These are phyloP conservation scores for Nebria ingens DNA, from an alignment of 1,140 invertebrate species.

Conservation along the genomic window DNA sequence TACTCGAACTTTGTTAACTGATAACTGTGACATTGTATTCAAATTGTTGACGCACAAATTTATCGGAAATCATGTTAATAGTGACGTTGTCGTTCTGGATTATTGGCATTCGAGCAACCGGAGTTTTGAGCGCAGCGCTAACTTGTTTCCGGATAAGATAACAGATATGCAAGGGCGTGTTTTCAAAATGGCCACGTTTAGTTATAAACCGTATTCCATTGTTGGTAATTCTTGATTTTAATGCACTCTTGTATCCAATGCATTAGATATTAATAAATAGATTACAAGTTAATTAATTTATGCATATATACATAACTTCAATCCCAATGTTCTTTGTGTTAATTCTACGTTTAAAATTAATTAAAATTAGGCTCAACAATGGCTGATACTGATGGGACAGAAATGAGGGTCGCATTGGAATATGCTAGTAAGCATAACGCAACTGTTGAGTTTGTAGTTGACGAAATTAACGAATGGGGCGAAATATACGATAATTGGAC, in stretches of 20 bases:
- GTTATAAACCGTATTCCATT: slow-evolving; percentile 25
- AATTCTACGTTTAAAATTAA: not conserved
- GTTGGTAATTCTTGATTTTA: slow-evolving; percentile 15
- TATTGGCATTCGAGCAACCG: slow-evolving; percentile 9
- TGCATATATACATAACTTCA: too few relatives aligned
- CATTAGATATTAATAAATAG: too few relatives aligned
- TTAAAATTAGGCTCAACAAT: slow-evolving; percentile 1
- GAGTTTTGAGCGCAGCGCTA: not conserved
- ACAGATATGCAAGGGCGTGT: slow-evolving; percentile 19
- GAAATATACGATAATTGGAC: slow-evolving; percentile 45
- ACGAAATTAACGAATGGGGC: slow-evolving; percentile 43
- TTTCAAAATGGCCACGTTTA: slow-evolving; percentile 22
- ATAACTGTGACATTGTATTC: slow-evolving; percentile 30
- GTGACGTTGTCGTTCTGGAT: not conserved
- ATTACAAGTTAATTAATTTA: too few relatives aligned
- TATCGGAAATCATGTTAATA: slow-evolving; percentile 6
- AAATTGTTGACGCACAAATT: slow-evolving; percentile 15
- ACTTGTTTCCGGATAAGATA: slow-evolving; percentile 25
- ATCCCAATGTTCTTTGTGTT: too few relatives aligned
- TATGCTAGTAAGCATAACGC: slow-evolving; percentile 38
- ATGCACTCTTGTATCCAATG: too few relatives aligned
- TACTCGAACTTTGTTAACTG: slow-evolving; percentile 26
- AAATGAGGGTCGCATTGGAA: slow-evolving; percentile 30
- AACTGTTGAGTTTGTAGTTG: slow-evolving; percentile 37
- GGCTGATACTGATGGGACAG: slow-evolving; percentile 31